These are phyloP conservation scores for Tryphoninae sp. DNA, from an alignment of 2,888 invertebrate genomes.

Conservation along the genomic window DNA sequence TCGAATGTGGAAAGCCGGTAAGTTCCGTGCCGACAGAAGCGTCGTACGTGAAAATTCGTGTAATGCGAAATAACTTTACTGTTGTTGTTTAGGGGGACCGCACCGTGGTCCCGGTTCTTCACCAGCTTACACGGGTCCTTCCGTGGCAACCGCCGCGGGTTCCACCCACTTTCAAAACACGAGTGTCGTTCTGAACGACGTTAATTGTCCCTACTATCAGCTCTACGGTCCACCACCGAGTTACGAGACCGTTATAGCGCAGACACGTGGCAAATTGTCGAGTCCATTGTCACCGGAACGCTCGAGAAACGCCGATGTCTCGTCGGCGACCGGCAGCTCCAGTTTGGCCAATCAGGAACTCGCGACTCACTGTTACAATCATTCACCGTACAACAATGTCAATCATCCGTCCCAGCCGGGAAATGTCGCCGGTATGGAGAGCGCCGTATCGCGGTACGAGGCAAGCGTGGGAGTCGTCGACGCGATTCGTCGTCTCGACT, in stretches of 20 bases:
- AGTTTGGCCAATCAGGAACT: constrained; percentile 66
- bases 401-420: constrained; percentile 62
- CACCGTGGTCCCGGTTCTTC: constrained; percentile 72
- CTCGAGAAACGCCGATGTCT: constrained; percentile 56
- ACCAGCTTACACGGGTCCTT: constrained; percentile 70
- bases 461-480: constrained; percentile 61
- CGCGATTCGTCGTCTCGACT: constrained; percentile 41
- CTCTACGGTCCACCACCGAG: constrained; percentile 82
- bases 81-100: constrained; percentile 71
- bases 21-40: constrained; percentile 44
- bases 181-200: constrained; percentile 77
- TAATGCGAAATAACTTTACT: not conserved
- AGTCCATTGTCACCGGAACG: constrained; percentile 74
- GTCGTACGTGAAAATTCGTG: not conserved
- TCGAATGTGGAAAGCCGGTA: constrained; percentile 80
- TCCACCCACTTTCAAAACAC: constrained; percentile 78
- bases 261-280: constrained; percentile 76
- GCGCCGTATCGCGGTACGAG: constrained; percentile 64
- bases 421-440: constrained; percentile 49
- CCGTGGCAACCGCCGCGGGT: constrained; percentile 72
- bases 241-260: constrained; percentile 81
- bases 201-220: constrained; percentile 81
- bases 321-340: constrained; percentile 49
- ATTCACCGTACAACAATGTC: constrained; percentile 64
- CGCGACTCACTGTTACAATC: constrained; percentile 71